Conservation (phyloP, 2,113 vertebrate genomes). For the Falco punctatus region DNA sequence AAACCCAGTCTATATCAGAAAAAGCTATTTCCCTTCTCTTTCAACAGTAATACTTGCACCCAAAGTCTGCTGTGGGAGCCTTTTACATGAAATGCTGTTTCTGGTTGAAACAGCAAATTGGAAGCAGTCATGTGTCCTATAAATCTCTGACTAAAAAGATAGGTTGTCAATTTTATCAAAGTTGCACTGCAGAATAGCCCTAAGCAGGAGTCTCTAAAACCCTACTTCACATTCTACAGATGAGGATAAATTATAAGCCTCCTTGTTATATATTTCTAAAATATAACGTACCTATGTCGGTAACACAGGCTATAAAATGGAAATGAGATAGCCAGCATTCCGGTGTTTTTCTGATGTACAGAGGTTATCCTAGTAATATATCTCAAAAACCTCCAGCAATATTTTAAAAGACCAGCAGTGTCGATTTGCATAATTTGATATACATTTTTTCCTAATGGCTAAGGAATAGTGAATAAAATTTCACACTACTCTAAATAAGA, state of each 20-base stretch:
- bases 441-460: background rate
- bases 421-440: conserved; percentile 23
- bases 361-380: conserved; percentile 40
- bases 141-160: conserved; percentile 71
- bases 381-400: conserved; percentile 12
- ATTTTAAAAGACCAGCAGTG: conserved; percentile 13
- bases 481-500: background rate
- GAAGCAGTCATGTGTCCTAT: conserved; percentile 51
- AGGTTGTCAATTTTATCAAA: conserved; percentile 71
- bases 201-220: conserved; percentile 44
- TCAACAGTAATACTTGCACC: background rate
- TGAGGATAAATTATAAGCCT: conserved; percentile 67
- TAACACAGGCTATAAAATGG: conserved; percentile 56
- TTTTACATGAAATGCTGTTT: conserved; percentile 8
- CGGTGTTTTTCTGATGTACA: conserved; percentile 10
- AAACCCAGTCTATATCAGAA: background rate
- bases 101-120: conserved; percentile 53
- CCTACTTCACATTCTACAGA: conserved; percentile 52
- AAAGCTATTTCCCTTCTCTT: background rate
- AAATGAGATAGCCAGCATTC: conserved; percentile 55
- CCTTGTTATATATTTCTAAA: conserved; percentile 41
- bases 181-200: conserved; percentile 57
- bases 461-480: background rate
- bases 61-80: background rate
- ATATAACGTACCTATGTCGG: conserved; percentile 41